phyloP scores from a whole-genome alignment of 2,888 invertebrate genomes.

The Heliconius cydno region DNA sequence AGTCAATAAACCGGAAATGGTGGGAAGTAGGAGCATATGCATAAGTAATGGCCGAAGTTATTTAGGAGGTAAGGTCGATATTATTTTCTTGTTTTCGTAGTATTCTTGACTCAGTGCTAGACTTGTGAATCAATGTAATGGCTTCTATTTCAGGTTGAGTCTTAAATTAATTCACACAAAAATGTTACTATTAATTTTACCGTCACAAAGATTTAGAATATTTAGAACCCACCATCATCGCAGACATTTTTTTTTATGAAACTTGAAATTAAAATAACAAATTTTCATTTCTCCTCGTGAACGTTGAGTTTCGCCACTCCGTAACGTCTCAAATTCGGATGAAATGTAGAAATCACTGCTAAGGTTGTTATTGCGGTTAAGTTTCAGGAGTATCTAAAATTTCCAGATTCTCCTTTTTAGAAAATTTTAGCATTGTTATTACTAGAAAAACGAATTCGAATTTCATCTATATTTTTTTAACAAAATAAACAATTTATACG shows the following conservation, averaged over 20 bases:
- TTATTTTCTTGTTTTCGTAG: not conserved
- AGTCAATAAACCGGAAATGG: slow-evolving; percentile 37
- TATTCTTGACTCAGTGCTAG: not conserved
- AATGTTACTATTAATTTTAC: not conserved
- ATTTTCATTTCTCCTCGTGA: no score
- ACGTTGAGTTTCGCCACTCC: no score
- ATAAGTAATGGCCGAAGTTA: slow-evolving; percentile 5
- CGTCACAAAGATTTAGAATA: not conserved
- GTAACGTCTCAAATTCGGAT: no score
- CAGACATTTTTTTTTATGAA: not conserved
- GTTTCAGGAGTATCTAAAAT: no score
- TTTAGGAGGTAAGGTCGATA: not conserved
- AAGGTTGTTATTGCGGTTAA: no score
- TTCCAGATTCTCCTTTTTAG: no score
- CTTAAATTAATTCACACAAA: not conserved
- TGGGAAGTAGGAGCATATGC: slow-evolving; percentile 6
- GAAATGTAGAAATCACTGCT: no score
- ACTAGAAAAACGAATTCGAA: not conserved
- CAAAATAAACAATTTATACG: not conserved
- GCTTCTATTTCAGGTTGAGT: not conserved
- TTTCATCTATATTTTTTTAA: not conserved
- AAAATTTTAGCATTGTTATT: no score
- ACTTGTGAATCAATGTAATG: not conserved
- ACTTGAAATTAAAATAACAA: no score
- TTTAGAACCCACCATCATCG: not conserved